Base-by-base conservation (phyloP, 2,888 invertebrate species). In the Gastrophysa polygoni region DNA sequence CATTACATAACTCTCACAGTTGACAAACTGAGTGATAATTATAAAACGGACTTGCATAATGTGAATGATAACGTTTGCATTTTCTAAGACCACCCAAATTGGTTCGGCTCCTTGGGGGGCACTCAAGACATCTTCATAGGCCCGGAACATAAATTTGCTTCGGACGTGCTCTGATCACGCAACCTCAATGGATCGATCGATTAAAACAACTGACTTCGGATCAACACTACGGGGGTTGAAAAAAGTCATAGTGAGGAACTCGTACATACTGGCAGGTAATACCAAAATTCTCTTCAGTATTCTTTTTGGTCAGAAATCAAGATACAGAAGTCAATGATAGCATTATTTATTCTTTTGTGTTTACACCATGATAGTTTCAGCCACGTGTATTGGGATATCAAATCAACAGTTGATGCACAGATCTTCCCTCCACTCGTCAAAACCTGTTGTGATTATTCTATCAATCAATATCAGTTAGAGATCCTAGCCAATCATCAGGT, bases 41-140 rank as follows among this genome's bases (percentile, higher is more conserved):
- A 76, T 76, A 75, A 75, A 76, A 71, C 72, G 70, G 73, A 71
- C 76, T 75, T 73, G 76, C 75, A 75, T 76, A 76, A 77, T 75
- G 57, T 63, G 57, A 57, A 59, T 63, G 75, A 74, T 74, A 74
- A 74, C 70, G 72, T 74, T 75, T 73, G 74, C 75, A 71, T 68
- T 68, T 70, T 74, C 74, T 73, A 74, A 74, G 77, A 77, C 77
- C 77, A 77, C 77, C 77, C 76, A 76, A 75, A 77, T 75, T 72
- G 72, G 72, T 74, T 73, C 71, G 79, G 78, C 77, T 79, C 78
- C 80, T 78, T n/a, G 80, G 80, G 80, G 78, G 80, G 79, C 78
- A 77, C 73, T 77, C 76, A 76, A 78, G 71, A 73, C 70, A 68
- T 80, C 80, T 79, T 79, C 75, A 75, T 75, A 72, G 78, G 78